A percentile compares a stretch with the other conserved stretches of the same genome.
Evolutionary conservation across 2,888 invertebrate species (phyloP).

Genomic region (Aphrophora alni): DNA sequence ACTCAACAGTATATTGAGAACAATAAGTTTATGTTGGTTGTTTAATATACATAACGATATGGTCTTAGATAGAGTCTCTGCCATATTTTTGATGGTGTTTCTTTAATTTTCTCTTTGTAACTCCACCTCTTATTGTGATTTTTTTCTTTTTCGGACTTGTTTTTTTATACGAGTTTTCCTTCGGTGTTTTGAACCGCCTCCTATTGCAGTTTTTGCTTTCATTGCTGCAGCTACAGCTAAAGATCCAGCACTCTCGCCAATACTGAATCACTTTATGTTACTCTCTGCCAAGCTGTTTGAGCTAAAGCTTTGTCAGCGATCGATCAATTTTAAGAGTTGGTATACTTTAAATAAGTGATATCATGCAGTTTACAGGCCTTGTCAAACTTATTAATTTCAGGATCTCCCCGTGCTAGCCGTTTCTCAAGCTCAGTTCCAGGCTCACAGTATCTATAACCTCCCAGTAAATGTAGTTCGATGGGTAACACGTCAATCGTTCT

Average conservation of each 20-base stretch:
- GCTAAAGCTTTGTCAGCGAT: constrained; percentile 38
- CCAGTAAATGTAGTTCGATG: constrained; percentile 42
- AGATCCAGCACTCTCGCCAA: constrained; percentile 41
- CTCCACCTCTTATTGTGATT: not conserved
- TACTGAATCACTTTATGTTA: constrained; percentile 31
- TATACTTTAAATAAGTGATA: constrained; percentile 36
- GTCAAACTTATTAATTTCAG: constrained; percentile 42
- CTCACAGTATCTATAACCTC: constrained; percentile 41
- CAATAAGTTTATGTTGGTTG: not conserved
- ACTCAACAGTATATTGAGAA: not conserved
- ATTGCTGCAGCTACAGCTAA: constrained; percentile 42
- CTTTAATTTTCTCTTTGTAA: not conserved
- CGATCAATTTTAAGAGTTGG: constrained; percentile 24
- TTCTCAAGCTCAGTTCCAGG: constrained; percentile 40
- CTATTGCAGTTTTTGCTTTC: constrained; percentile 40
- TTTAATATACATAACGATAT: constrained; percentile 22
- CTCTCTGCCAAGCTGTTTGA: constrained; percentile 40
- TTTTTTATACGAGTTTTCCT: not conserved
- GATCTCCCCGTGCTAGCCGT: constrained; percentile 27
- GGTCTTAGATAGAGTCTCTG: constrained; percentile 18
- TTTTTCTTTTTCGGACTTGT: not conserved
- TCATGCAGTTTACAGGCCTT: constrained; percentile 44
- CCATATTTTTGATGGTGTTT: not conserved
- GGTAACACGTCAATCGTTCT: constrained; percentile 25
- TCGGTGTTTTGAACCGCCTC: not conserved